A percentile compares a stretch with the other conserved stretches of the same genome.
Evolutionary conservation across 92 coral and sea anemone genomes (phyloP).

Genomic region (Actinostola sp.): DNA sequence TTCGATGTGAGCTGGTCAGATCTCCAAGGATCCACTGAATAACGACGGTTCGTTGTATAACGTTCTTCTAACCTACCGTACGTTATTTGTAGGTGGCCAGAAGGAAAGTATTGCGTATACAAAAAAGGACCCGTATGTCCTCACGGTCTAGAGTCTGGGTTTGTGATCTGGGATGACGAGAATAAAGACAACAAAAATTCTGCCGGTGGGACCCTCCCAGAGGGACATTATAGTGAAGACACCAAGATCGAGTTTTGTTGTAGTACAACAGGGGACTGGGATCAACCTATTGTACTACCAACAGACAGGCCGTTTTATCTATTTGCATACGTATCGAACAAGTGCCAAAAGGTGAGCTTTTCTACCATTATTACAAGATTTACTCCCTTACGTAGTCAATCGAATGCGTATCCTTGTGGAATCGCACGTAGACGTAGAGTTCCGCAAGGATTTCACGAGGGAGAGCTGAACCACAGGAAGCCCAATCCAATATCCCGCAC

Average conservation of each 20-base stretch:
- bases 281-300: constrained; percentile 69
- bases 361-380: background rate
- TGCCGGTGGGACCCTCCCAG: constrained; percentile 78
- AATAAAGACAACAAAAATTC: constrained; percentile 85
- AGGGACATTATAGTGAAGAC: constrained; percentile 87
- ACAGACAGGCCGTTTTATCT: constrained; percentile 79
- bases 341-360: constrained; percentile 83
- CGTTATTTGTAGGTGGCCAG: constrained; percentile 81
- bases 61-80: too few species aligned
- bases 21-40: too few species aligned
- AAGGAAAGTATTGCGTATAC: constrained; percentile 94
- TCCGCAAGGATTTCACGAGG: too few species aligned
- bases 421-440: too few species aligned
- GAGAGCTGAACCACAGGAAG: too few species aligned
- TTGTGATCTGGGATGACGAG: constrained; percentile 98
- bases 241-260: constrained; percentile 93
- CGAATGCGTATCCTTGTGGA: too few species aligned
- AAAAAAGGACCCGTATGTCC: constrained; percentile 87
- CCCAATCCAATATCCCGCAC: too few species aligned
- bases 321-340: constrained; percentile 74
- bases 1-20: too few species aligned
- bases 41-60: too few species aligned
- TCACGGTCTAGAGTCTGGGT: constrained; percentile 77
- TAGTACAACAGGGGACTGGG: constrained; percentile 84
- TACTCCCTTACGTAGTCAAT: too few species aligned